Evolutionary conservation across 2,113 vertebrate species (phyloP).

Genomic region (Emydura subglobosa): DNA sequence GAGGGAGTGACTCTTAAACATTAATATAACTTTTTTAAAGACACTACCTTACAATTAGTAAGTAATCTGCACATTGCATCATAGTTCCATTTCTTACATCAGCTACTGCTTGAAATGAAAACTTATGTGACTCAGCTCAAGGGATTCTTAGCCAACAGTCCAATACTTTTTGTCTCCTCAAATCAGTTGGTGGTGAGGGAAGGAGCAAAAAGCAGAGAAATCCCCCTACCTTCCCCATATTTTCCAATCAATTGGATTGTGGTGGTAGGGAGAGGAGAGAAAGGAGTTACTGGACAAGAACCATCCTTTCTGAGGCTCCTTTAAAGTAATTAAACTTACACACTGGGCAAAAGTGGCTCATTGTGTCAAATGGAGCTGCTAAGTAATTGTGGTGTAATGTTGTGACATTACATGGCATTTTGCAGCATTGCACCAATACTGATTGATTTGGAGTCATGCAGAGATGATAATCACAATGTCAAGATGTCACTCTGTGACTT

Average conservation of each 20-base stretch:
- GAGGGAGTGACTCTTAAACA: background rate
- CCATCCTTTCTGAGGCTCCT: background rate
- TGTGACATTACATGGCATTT: fast-evolving
- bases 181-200: background rate
- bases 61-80: background rate
- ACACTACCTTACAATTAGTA: background rate
- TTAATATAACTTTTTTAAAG: background rate
- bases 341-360: fast-evolving
- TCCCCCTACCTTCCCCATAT: background rate
- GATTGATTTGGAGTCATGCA: background rate
- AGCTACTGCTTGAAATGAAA: background rate
- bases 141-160: background rate
- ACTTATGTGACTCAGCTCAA: background rate
- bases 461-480: background rate
- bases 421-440: background rate
- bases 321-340: background rate
- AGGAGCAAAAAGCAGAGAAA: background rate
- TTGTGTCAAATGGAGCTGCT: background rate
- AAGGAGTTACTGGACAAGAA: fast-evolving
- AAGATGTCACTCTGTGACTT: fast-evolving
- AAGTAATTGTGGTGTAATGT: background rate
- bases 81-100: background rate
- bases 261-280: background rate
- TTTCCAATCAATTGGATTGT: background rate
- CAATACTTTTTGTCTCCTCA: background rate